Percentiles rank a stretch among this genome's conserved stretches.
Evolutionary conservation across 2,113 vertebrate species (phyloP).

Genomic region (Entomyzon cyanotis): DNA sequence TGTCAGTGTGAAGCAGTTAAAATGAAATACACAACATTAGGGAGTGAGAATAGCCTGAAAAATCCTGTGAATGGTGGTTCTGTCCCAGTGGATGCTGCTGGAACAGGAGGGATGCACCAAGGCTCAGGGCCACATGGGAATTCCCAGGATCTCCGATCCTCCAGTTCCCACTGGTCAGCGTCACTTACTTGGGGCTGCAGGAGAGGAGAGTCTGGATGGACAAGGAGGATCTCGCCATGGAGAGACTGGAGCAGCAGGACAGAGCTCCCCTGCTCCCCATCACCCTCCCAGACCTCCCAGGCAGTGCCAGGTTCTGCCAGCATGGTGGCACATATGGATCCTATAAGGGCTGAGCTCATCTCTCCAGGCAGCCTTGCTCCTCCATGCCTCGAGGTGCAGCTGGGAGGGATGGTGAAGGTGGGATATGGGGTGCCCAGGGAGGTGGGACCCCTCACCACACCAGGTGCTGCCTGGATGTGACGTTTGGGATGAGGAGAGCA

Average conservation of each 20-base stretch:
- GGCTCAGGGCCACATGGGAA: rapidly evolving
- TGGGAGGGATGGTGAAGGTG: neutral
- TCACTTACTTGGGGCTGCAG: neutral
- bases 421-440: neutral
- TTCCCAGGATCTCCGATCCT: neutral
- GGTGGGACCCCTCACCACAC: rapidly evolving
- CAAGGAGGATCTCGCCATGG: neutral
- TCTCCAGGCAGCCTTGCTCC: neutral
- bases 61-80: neutral
- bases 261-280: neutral
- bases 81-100: neutral
- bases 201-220: neutral
- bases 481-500: neutral
- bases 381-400: rapidly evolving
- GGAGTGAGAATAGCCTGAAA: neutral
- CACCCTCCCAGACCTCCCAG: neutral
- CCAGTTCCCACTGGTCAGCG: neutral
- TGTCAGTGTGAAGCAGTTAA: neutral
- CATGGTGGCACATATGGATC: neutral
- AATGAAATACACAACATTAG: neutral
- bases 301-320: neutral
- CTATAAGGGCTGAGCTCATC: neutral
- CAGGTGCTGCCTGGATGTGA: neutral
- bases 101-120: neutral
- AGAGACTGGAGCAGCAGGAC: neutral